Evolutionary conservation across 2,113 vertebrate genomes (phyloP), one percentile per base, ranked within the genome.

Genomic region (Chaetodon trifascialis): DNA sequence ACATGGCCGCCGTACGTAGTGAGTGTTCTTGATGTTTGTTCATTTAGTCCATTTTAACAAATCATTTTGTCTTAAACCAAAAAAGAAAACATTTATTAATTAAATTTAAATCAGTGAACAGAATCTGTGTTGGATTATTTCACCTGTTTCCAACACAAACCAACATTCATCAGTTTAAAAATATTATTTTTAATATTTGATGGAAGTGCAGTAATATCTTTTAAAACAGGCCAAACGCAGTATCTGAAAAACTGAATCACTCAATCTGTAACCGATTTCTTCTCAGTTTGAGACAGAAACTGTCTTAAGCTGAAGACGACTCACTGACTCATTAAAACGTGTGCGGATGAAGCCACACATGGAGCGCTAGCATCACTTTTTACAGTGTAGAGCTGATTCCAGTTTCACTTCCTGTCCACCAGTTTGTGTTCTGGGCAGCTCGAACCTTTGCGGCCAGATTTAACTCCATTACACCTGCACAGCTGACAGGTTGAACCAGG

Each of bases 291-390:
- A 40, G 34, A 19, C 10, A 5, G 4, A 62, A 40, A 11, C 11
- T 11, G 9, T 9, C 12, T 25, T 67, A 66, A 21, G 11, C 23
- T 40, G 10, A 40, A 63, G 2, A 5, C 36, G 60, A 42, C 60
- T 40, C 60, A 14, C 5, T 38, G 68, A 54, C 51, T 42, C 23
- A 12, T 55, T 23, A n/a, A 63, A 11, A 21, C 9, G 2, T 21
- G 16, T 62, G 34, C 21, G 16, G 56, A 15, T 7, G 7, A 38
- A 40, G 4, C 21, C 51, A 56, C 36, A 16, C n/a, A 7, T 15
- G 2, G 7, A 71, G 8, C 54, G 68, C 77, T 72, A 65, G 79
- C 84, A 70, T 85, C 15, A 71, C 67, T 85, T 87, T 3, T 80
- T 60, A 51, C 52, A 59, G 49, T 69, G 59, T 58, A n/a, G 56